A percentile compares a stretch with the other conserved stretches of the same genome.
Conservation (phyloP, 2,113 vertebrate species). For the Clupea harengus region DNA sequence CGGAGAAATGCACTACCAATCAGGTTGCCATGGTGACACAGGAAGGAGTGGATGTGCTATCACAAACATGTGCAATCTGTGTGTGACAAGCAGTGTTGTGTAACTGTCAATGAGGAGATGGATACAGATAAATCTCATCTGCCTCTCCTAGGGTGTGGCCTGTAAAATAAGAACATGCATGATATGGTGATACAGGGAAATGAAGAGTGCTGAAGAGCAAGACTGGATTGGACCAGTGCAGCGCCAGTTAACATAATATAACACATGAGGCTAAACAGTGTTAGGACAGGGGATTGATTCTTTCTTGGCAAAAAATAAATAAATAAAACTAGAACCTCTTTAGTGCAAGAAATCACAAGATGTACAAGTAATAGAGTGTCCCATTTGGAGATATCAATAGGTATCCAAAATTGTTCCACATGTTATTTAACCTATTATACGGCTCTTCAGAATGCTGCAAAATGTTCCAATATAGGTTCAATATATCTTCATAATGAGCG, state of each 20-base stretch:
- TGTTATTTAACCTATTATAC: not conserved
- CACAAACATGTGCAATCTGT: not conserved
- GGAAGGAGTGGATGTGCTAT: conserved; percentile 5
- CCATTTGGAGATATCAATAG: no score
- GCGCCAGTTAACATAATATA: no score
- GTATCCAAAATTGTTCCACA: not conserved
- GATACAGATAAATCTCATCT: not conserved
- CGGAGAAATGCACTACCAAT: not conserved
- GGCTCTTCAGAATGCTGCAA: no score
- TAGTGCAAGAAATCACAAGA: no score
- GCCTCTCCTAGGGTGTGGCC: not conserved
- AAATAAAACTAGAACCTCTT: not conserved
- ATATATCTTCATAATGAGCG: no score
- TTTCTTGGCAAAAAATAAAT: not conserved
- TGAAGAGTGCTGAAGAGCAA: not conserved
- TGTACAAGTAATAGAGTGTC: no score
- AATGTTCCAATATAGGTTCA: no score
- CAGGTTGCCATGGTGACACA: not conserved
- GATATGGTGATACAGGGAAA: not conserved
- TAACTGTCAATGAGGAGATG: not conserved
- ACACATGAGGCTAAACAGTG: no score
- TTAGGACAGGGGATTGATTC: no score
- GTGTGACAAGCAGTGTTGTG: not conserved
- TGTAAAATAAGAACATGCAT: not conserved
- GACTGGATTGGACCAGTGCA: not conserved